Evolutionary conservation across 2,113 vertebrate genomes (phyloP), one percentile per base, ranked within the genome.

Genomic region (Oryzias javanicus): DNA sequence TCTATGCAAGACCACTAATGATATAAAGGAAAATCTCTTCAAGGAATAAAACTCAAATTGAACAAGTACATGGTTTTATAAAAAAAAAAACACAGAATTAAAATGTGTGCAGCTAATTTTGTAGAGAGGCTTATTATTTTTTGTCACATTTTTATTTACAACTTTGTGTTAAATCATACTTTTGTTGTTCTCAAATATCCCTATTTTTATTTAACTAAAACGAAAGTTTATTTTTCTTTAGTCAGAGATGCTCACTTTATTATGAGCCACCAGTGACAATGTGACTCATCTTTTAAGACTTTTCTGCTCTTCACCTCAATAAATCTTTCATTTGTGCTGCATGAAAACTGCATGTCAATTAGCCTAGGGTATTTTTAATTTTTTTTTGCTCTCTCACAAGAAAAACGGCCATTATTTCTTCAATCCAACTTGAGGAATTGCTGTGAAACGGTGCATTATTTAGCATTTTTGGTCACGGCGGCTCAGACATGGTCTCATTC

Each of bases 271-370:
- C 49, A 61, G 64, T 49, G 55, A 59, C 63, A 59, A 42, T 47
- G 70, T 51, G 72, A 78, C 68, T 81, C 70, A 72, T 64, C 77
- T 72, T 76, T 70, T 53, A 19, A 70, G 58, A 62, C 55, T 46
- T 44, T 44, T 53, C 64, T 59, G 51, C 62, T 75, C 79, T 56
- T 72, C 66, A 73, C 70, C 63, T 8, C 65, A 65, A 81, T 91
- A 67, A 80, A 87, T 89, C 75, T 88, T 89, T 87, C 69, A 89
- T 89, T 89, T 71, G 74, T 81, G 53, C 87, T 80, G 83, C 78
- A 71, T 87, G 82, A 79, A 79, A 86, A 90, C 80, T 58, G 68
- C 79, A 85, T 84, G 81, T 84, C 87, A 88, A 88, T 91, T 89
- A 90, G 80, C 67, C 46, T 70, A 64, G 60, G 76, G 77, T 70